Percentiles rank a stretch among this genome's conserved stretches.
phyloP scores from a whole-genome alignment of 2,888 invertebrate genomes.

The Adelphocoris suturalis region DNA sequence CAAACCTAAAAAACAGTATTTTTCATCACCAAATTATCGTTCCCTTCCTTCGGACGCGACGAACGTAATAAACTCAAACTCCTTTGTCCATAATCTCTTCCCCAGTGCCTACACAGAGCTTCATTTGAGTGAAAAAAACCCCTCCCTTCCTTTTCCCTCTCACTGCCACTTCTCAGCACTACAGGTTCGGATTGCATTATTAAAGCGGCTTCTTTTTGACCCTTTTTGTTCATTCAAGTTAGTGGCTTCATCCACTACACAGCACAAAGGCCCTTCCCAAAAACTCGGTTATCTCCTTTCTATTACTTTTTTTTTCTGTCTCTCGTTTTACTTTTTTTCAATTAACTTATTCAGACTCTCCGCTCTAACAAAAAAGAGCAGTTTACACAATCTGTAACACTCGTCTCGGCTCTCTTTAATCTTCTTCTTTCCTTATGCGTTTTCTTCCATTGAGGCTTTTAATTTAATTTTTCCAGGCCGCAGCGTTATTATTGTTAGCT shows the following conservation, averaged over 20 bases:
- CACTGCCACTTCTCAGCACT: background rate
- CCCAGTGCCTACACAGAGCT: conserved; percentile 37
- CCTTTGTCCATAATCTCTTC: conserved; percentile 45
- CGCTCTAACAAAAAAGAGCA: conserved; percentile 11
- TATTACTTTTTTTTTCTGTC: background rate
- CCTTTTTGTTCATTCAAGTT: conserved; percentile 56
- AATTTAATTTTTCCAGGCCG: conserved; percentile 21
- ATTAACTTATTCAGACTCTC: conserved; percentile 44
- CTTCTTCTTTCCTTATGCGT: conserved; percentile 1
- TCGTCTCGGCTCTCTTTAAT: conserved; percentile 25
- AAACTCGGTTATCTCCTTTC: conserved; percentile 48
- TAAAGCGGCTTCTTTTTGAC: conserved; percentile 64
- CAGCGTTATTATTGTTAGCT: conserved; percentile 11
- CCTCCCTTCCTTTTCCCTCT: background rate
- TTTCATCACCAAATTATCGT: background rate
- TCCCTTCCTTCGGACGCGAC: background rate
- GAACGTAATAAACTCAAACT: conserved; percentile 49
- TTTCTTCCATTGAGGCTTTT: conserved; percentile 17
- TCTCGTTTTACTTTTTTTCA: conserved; percentile 23
- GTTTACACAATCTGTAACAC: conserved; percentile 58
- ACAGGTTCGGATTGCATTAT: conserved; percentile 60
- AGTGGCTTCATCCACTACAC: conserved; percentile 56
- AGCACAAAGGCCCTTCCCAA: background rate
- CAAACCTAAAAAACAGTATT: background rate
- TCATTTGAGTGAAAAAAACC: conserved; percentile 48